Evolutionary conservation across 2,888 invertebrate genomes (phyloP).

Genomic region (Horisme vitalbata): DNA sequence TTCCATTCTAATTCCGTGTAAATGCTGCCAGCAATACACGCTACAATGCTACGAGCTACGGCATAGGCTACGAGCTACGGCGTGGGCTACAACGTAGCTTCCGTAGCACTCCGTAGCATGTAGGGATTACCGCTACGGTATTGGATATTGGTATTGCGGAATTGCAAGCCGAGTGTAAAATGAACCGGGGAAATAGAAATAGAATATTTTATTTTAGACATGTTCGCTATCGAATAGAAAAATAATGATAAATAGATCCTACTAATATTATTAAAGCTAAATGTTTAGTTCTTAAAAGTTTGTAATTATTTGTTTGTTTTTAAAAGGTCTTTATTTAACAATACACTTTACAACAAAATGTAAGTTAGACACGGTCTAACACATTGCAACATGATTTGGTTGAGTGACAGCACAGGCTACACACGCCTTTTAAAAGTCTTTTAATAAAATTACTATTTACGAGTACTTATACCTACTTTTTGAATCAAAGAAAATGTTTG

Average conservation of each 20-base stretch:
- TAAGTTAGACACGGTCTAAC: too few relatives aligned
- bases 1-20: too few relatives aligned
- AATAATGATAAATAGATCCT: background rate
- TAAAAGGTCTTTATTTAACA: too few relatives aligned
- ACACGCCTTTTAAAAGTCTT: too few relatives aligned
- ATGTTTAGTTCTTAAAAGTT: too few relatives aligned
- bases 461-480: too few relatives aligned
- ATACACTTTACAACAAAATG: too few relatives aligned
- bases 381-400: too few relatives aligned
- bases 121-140: conserved; percentile 27
- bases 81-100: conserved; percentile 15
- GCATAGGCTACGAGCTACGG: conserved; percentile 13
- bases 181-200: conserved; percentile 15
- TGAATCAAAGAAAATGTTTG: too few relatives aligned
- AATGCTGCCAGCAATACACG: conserved; percentile 2
- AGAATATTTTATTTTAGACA: conserved; percentile 17
- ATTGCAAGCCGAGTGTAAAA: conserved; percentile 32
- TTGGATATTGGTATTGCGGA: conserved; percentile 32
- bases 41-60: conserved; percentile 30
- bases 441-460: too few relatives aligned
- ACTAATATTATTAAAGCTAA: background rate
- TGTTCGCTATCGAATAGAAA: conserved; percentile 12
- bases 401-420: too few relatives aligned
- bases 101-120: conserved; percentile 12
- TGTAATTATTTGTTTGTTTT: too few relatives aligned